Evolutionary conservation across 1,140 invertebrate species (phyloP).

Genomic region (Steinernema feltiae): DNA sequence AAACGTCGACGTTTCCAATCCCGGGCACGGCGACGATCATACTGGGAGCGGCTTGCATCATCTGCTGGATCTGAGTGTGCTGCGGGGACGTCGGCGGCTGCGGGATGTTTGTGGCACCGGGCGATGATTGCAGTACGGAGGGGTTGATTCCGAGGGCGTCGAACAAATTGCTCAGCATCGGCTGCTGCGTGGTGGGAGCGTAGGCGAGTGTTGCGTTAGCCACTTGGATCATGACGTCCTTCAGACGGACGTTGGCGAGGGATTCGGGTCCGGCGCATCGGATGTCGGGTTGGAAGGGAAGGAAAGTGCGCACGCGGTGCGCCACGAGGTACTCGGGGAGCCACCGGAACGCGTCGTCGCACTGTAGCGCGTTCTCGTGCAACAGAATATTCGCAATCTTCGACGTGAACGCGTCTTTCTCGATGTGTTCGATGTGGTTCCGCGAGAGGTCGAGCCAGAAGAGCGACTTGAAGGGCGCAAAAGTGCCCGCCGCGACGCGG

Average conservation of each 20-base stretch:
- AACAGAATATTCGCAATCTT: conserved; percentile 49
- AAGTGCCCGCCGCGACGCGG: conserved; percentile 41
- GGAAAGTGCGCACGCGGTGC: conserved; percentile 52
- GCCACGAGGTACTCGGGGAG: conserved; percentile 49
- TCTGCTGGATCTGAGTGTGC: conserved; percentile 31
- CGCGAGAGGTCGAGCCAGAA: conserved; percentile 52
- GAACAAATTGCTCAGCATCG: background rate
- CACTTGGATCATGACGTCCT: conserved; percentile 55
- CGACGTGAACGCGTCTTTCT: conserved; percentile 44
- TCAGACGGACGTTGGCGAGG: conserved; percentile 40
- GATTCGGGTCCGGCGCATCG: conserved; percentile 41
- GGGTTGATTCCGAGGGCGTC: background rate
- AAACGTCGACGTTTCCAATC: conserved; percentile 49
- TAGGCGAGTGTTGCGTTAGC: conserved; percentile 48
- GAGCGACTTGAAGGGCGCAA: conserved; percentile 36
- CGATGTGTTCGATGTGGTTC: conserved; percentile 39
- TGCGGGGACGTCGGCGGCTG: background rate
- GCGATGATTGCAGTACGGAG: background rate
- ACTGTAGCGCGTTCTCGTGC: conserved; percentile 51
- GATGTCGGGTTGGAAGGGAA: conserved; percentile 49
- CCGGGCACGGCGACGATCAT: conserved; percentile 54
- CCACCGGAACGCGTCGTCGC: conserved; percentile 53
- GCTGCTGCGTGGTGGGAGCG: background rate
- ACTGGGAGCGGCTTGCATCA: conserved; percentile 47
- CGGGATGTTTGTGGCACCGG: background rate